Evolutionary conservation across 1,140 invertebrate genomes (phyloP).

Genomic region (Eumeta japonica): DNA sequence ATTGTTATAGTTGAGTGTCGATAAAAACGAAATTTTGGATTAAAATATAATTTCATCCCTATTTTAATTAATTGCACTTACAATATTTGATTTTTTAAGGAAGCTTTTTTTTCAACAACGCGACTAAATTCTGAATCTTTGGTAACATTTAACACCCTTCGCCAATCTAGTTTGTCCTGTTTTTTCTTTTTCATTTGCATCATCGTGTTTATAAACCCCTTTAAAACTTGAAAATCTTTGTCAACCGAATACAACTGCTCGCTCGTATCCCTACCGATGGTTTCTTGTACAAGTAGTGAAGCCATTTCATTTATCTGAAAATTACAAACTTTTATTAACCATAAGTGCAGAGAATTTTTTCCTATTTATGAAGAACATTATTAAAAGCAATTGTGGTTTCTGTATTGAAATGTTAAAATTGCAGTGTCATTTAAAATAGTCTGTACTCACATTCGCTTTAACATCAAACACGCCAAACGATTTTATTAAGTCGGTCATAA

Average conservation of each 20-base stretch:
- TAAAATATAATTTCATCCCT: no score
- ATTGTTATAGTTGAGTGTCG: no score
- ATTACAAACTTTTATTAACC: conserved; percentile 20
- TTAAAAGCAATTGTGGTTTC: neutral
- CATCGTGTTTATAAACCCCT: conserved; percentile 40
- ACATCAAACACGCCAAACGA: conserved; percentile 57
- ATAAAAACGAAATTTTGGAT: no score
- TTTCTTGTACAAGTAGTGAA: conserved; percentile 39
- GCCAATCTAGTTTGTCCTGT: conserved; percentile 26
- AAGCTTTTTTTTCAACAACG: conserved; percentile 21
- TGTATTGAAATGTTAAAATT: neutral
- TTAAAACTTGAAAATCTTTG: conserved; percentile 33
- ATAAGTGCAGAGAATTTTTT: neutral
- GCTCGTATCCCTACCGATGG: conserved; percentile 35
- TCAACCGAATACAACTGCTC: conserved; percentile 33
- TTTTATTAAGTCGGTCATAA: conserved; percentile 51
- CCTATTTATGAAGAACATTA: neutral
- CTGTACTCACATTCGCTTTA: conserved; percentile 47
- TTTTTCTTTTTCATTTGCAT: conserved; percentile 16
- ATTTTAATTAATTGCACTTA: conserved; percentile 29
- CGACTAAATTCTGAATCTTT: conserved; percentile 33
- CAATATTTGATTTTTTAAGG: conserved; percentile 41
- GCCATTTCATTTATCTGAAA: conserved; percentile 48
- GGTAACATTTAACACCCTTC: conserved; percentile 24
- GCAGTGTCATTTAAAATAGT: neutral